A percentile compares a stretch with the other conserved stretches of the same genome.
These are phyloP conservation scores for Pardalotus punctatus DNA, from an alignment of 2,113 vertebrate species.

Conservation along the genomic window DNA sequence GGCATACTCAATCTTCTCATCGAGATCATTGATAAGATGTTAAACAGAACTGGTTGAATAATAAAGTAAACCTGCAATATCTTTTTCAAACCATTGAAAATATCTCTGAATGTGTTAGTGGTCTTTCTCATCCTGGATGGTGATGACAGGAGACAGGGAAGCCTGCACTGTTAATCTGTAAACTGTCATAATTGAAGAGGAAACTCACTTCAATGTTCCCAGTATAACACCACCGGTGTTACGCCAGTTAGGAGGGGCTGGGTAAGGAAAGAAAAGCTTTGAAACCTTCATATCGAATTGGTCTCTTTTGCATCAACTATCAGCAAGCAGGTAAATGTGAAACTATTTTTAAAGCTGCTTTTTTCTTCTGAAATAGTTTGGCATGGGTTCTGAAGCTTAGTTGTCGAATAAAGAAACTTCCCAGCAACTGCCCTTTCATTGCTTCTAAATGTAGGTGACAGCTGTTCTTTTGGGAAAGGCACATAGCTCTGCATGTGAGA, in stretches of 20 bases:
- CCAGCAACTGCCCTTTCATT: conserved; percentile 48
- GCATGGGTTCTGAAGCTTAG: conserved; percentile 33
- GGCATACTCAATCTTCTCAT: background rate
- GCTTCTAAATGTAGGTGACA: conserved; percentile 64
- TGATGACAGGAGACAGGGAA: background rate
- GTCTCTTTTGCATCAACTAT: background rate
- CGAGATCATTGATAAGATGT: background rate
- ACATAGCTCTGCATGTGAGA: conserved; percentile 5
- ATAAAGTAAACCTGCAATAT: background rate
- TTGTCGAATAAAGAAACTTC: conserved; percentile 50
- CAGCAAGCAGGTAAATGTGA: background rate
- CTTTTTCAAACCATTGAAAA: background rate
- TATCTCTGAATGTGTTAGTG: background rate
- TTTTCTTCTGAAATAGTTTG: conserved; percentile 58
- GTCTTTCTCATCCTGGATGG: background rate
- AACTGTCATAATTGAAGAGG: background rate
- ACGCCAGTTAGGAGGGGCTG: background rate
- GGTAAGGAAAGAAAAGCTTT: background rate
- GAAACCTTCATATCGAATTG: background rate
- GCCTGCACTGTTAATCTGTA: background rate
- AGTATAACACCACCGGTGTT: background rate
- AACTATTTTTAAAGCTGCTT: conserved; percentile 44
- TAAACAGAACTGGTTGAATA: background rate
- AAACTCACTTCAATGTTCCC: background rate
- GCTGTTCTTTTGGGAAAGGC: conserved; percentile 57